phyloP scores from a whole-genome alignment of 1,140 invertebrate species.

The Venturia canescens region DNA sequence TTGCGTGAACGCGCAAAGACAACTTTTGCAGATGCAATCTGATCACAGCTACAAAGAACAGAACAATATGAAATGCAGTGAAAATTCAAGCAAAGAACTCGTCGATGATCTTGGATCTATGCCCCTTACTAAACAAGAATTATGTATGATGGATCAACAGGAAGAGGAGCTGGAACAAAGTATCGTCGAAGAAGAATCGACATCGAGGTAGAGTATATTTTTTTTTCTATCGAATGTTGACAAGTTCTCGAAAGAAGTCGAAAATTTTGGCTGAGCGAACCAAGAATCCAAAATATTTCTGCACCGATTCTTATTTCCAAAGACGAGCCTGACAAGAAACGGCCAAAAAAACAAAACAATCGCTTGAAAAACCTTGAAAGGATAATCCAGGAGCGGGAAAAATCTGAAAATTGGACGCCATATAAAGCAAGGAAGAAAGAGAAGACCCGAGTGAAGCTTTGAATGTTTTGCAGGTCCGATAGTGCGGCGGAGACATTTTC shows the following conservation, averaged over 20 bases:
- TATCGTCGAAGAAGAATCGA: neutral
- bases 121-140: neutral
- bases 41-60: constrained; percentile 44
- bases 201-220: constrained; percentile 2
- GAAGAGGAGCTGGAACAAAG: neutral
- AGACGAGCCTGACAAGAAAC: neutral
- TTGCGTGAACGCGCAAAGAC: constrained; percentile 78
- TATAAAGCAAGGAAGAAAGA: constrained; percentile 22
- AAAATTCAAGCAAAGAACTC: constrained; percentile 5
- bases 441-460: constrained; percentile 66
- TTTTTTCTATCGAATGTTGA: neutral
- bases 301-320: neutral
- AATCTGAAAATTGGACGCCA: neutral
- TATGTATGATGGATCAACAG: neutral
- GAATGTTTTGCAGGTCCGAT: constrained; percentile 72
- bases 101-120: neutral
- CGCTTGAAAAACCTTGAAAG: neutral
- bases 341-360: neutral
- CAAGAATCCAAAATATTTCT: neutral
- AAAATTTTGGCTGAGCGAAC: neutral
- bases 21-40: constrained; percentile 69
- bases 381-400: neutral
- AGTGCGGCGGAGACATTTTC: constrained; percentile 64
- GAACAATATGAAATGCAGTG: neutral
- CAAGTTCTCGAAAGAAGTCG: neutral